phyloP scores from a whole-genome alignment of 2,113 vertebrate genomes.

The Hemiprocne comata region DNA sequence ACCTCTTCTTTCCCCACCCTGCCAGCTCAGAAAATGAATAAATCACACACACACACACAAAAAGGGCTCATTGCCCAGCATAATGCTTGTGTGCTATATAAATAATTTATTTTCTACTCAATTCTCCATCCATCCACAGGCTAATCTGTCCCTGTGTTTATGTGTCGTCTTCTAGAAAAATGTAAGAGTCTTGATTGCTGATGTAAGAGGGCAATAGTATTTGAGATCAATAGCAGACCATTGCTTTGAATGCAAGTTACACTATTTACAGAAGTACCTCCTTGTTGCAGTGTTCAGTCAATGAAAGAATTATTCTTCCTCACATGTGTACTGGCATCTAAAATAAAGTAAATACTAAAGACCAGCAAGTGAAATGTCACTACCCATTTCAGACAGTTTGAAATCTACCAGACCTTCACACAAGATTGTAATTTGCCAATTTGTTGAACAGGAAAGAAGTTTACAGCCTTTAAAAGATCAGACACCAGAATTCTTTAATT shows the following conservation, averaged over 20 bases:
- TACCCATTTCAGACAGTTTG: not conserved
- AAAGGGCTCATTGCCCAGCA: not conserved
- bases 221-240: not conserved
- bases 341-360: not conserved
- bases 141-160: not conserved
- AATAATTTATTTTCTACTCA: not conserved
- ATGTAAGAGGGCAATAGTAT: not conserved
- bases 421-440: not conserved
- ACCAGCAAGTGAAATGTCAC: not conserved
- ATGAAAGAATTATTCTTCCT: not conserved
- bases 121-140: not conserved
- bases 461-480: not conserved
- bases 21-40: not conserved
- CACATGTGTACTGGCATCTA: too few species aligned
- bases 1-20: fast-evolving
- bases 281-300: not conserved
- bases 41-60: too few species aligned
- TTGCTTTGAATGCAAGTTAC: not conserved
- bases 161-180: not conserved
- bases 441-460: not conserved
- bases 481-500: not conserved
- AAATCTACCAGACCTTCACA: not conserved
- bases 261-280: not conserved
- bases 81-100: not conserved
- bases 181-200: not conserved